Conservation (phyloP, 2,797 vertebrate species). For the Gambusia yucatana region DNA sequence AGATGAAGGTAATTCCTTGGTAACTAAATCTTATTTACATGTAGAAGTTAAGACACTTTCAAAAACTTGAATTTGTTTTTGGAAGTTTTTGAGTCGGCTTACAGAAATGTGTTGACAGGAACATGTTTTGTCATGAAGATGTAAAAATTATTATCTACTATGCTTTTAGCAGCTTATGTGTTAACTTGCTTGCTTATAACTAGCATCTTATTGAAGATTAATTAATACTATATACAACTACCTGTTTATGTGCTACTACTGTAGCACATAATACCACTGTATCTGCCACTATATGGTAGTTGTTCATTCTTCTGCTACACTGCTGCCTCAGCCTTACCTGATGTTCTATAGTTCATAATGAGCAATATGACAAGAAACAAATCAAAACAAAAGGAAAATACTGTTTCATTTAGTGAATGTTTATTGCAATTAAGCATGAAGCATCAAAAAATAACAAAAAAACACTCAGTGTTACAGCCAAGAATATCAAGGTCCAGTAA, state of each 20-base stretch:
- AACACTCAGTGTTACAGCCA: background rate
- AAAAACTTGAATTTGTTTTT: background rate
- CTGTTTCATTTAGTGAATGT: background rate
- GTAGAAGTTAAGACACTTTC: background rate
- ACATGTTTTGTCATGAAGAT: background rate
- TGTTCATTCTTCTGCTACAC: too few species aligned
- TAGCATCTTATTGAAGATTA: background rate
- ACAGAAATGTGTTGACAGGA: too few species aligned
- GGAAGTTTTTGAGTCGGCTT: background rate
- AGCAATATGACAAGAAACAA: too few species aligned
- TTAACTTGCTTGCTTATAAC: background rate
- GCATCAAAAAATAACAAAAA: background rate
- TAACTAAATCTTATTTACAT: background rate
- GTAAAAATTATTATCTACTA: background rate
- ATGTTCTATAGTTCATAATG: too few species aligned
- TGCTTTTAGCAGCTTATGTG: background rate
- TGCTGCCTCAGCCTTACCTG: too few species aligned
- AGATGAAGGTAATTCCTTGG: background rate
- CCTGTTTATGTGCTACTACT: background rate
- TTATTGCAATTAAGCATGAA: background rate
- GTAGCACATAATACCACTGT: too few species aligned
- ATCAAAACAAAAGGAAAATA: too few species aligned
- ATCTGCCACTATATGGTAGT: too few species aligned
- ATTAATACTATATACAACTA: background rate
- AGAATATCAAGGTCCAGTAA: conserved; percentile 16